Evolutionary conservation across 1,140 invertebrate genomes (phyloP).

Genomic region (Penaeus japonicus): DNA sequence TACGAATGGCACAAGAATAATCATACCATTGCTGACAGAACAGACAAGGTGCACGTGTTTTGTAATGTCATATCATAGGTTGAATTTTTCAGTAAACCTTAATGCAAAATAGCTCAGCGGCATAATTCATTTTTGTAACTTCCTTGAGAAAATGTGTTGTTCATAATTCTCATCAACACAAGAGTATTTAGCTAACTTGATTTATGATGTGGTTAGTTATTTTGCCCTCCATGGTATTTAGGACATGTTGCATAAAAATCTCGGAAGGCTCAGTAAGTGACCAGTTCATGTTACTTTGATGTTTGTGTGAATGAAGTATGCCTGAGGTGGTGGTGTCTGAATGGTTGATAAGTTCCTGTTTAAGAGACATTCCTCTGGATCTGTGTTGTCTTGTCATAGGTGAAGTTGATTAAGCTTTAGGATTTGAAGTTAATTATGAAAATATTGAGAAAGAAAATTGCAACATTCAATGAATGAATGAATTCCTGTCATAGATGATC

Average conservation of each 20-base stretch:
- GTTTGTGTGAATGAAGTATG: background rate
- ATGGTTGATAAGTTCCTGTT: slow-evolving; percentile 24
- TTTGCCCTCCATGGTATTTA: background rate
- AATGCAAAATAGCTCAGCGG: slow-evolving; percentile 18
- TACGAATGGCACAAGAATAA: background rate
- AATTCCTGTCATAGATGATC: no score
- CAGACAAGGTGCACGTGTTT: slow-evolving; percentile 24
- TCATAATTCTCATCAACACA: background rate
- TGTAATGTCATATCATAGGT: background rate
- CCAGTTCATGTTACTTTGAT: background rate
- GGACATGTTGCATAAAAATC: background rate
- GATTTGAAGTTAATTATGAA: no score
- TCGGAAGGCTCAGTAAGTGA: no score
- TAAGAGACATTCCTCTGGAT: background rate
- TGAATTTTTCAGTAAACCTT: slow-evolving; percentile 11
- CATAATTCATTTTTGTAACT: slow-evolving; percentile 25
- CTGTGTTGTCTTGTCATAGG: background rate
- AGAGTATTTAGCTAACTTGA: background rate
- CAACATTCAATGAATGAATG: no score
- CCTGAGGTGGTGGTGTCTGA: slow-evolving; percentile 3
- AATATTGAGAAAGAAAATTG: no score
- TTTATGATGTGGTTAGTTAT: slow-evolving; percentile 1
- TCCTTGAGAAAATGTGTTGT: background rate
- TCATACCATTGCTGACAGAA: background rate
- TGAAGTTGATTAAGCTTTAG: background rate